phyloP scores from a whole-genome alignment of 2,888 invertebrate genomes.

The Caenorhabditis doughertyi region DNA sequence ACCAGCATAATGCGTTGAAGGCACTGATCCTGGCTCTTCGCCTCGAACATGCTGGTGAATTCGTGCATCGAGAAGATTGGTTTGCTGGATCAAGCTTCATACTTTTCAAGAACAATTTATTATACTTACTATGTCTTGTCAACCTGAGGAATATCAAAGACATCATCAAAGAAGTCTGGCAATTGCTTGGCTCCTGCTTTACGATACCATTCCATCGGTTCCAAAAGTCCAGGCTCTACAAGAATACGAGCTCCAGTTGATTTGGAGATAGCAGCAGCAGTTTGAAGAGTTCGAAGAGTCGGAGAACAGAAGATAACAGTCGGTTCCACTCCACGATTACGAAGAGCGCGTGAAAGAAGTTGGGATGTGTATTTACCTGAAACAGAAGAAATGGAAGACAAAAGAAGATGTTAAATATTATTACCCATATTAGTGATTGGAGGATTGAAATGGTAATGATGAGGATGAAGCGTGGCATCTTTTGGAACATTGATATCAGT shows the following conservation, averaged over 20 bases:
- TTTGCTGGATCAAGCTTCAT: slow-evolving; percentile 56
- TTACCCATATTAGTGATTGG: slow-evolving; percentile 64
- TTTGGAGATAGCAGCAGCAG: slow-evolving; percentile 62
- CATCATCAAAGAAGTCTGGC: slow-evolving; percentile 49
- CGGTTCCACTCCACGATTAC: slow-evolving; percentile 52
- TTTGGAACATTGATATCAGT: slow-evolving; percentile 61
- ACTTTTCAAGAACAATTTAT: background rate
- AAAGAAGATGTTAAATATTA: background rate
- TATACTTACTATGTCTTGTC: slow-evolving; percentile 47
- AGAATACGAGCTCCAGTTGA: slow-evolving; percentile 47
- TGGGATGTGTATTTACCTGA: slow-evolving; percentile 58
- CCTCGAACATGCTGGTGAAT: slow-evolving; percentile 38
- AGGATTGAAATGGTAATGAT: slow-evolving; percentile 54
- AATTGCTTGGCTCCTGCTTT: slow-evolving; percentile 47
- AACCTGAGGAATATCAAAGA: slow-evolving; percentile 33
- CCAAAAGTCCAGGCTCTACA: slow-evolving; percentile 67
- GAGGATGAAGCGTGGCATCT: slow-evolving; percentile 33
- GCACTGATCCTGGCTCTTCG: slow-evolving; percentile 55
- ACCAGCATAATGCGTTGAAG: slow-evolving; percentile 53
- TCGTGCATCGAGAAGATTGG: slow-evolving; percentile 56
- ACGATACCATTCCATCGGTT: slow-evolving; percentile 66
- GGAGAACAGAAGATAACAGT: slow-evolving; percentile 61
- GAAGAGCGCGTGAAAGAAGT: slow-evolving; percentile 51
- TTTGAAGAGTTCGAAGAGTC: slow-evolving; percentile 68
- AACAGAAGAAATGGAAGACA: background rate